A percentile compares a stretch with the other conserved stretches of the same genome.
Conservation (phyloP, 30 jellyfish, hydroid and myxozoan species). For the Hydractinia symbiolongicarpus region DNA sequence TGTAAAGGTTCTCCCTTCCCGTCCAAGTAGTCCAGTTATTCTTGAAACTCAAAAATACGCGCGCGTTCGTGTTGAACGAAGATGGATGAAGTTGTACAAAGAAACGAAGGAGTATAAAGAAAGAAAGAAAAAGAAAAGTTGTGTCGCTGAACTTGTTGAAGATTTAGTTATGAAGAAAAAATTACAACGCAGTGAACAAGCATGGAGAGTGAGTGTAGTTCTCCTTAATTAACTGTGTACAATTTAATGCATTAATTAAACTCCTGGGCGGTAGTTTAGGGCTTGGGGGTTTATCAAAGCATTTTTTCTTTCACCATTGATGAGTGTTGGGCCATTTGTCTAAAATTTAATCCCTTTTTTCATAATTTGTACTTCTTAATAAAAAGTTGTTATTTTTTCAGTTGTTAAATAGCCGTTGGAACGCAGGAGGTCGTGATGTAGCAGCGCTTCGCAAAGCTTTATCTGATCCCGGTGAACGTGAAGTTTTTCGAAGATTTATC, state of each 20-base stretch:
- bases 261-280: no score
- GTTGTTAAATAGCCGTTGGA: slow-evolving; percentile 67
- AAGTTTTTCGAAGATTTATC: slow-evolving; percentile 47
- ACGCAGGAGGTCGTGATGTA: slow-evolving; percentile 63
- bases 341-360: no score
- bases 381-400: neutral
- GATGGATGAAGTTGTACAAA: slow-evolving; percentile 57
- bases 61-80: slow-evolving; percentile 63
- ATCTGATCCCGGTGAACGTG: slow-evolving; percentile 37
- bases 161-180: slow-evolving; percentile 72
- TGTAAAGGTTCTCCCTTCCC: slow-evolving; percentile 17
- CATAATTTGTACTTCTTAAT: neutral
- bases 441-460: slow-evolving; percentile 55
- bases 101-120: slow-evolving; percentile 42
- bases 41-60: slow-evolving; percentile 62
- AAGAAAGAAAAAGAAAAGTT: slow-evolving; percentile 23
- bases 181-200: slow-evolving; percentile 77
- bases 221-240: neutral
- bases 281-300: no score
- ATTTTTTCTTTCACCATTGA: no score
- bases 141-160: slow-evolving; percentile 70
- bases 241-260: no score
- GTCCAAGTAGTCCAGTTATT: slow-evolving; percentile 73
- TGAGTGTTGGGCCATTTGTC: no score
- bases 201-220: slow-evolving; percentile 55